Evolutionary conservation across 2,113 vertebrate genomes (phyloP).

Genomic region (Protobothrops flavoviridis): DNA sequence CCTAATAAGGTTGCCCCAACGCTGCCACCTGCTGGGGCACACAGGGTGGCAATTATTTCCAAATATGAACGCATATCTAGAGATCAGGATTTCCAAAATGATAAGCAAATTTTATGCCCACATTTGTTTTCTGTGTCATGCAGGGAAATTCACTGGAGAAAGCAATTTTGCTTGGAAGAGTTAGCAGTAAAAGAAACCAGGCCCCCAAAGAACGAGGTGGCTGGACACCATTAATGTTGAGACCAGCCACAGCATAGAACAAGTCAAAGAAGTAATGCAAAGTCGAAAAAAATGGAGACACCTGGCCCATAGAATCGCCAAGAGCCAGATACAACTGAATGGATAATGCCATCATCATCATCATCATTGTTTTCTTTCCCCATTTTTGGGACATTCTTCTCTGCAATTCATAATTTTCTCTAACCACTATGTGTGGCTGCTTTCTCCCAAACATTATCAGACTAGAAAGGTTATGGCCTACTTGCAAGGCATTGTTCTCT

Average conservation of each 20-base stretch:
- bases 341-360: background rate
- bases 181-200: background rate
- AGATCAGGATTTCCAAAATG: background rate
- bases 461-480: too few relatives aligned
- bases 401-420: background rate
- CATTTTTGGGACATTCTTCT: background rate
- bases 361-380: background rate
- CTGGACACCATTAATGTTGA: background rate
- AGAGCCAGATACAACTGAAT: background rate
- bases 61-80: background rate
- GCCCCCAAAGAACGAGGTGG: background rate
- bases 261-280: background rate
- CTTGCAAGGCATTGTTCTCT: background rate
- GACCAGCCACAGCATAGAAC: background rate
- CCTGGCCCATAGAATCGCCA: too few relatives aligned
- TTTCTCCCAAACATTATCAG: background rate
- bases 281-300: background rate
- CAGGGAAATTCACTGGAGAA: background rate
- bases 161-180: background rate
- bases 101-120: background rate
- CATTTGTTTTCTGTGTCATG: background rate
- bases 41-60: background rate
- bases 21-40: background rate
- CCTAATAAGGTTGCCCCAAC: background rate
- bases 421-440: background rate